Conservation (phyloP, 1,140 invertebrate genomes). For the Papilio xuthus region DNA sequence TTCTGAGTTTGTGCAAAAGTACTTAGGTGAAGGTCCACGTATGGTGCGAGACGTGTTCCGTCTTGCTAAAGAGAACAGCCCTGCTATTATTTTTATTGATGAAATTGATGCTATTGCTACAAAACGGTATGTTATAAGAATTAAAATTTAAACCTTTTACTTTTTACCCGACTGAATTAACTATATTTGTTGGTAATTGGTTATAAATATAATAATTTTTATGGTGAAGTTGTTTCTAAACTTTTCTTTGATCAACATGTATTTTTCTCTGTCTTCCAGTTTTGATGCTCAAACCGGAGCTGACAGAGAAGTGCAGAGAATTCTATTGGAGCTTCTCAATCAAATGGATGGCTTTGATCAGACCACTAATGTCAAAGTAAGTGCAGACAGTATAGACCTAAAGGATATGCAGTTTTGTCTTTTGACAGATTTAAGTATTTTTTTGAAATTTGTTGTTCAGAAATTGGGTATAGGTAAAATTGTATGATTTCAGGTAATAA, state of each 20-base stretch:
- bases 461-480: constrained; percentile 9
- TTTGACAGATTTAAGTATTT: not conserved
- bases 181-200: not conserved
- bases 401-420: no score
- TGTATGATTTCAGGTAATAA: constrained; percentile 90
- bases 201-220: no score
- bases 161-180: no score
- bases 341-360: constrained; percentile 99
- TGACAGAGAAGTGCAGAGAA: constrained; percentile 99
- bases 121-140: constrained; percentile 84
- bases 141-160: not conserved
- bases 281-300: constrained; percentile 99
- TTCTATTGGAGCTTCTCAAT: constrained; percentile 97
- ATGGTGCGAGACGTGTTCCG: constrained; percentile 99
- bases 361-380: constrained; percentile 98
- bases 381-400: constrained; percentile 6
- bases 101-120: constrained; percentile 99
- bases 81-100: constrained; percentile 99
- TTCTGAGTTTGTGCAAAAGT: constrained; percentile 99
- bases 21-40: constrained; percentile 98
- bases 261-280: constrained; percentile 51
- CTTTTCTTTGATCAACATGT: constrained; percentile 22
- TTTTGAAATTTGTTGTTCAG: not conserved
- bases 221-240: constrained; percentile 14
- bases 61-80: constrained; percentile 99